Base-by-base conservation (phyloP, 2,888 invertebrate genomes). In the Pediacus dermestoides region DNA sequence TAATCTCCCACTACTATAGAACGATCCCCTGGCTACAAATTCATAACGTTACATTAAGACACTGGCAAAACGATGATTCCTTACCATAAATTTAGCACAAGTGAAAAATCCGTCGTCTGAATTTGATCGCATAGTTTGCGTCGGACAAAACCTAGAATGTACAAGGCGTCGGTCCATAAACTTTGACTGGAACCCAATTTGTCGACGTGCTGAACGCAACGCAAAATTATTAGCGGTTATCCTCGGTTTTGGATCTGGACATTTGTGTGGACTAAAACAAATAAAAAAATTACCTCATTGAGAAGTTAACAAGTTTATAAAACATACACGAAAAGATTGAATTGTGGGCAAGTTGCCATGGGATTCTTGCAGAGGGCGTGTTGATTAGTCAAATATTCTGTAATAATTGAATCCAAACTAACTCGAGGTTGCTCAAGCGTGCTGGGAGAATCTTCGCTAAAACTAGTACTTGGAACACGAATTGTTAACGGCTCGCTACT, bases 341-440 rank as follows among this genome's bases (percentile, higher is more conserved):
- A 97, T 63, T 92, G 91, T 0, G 97, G 96, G 70, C 96, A 97
- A 0, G 94, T 95, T 16, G 90, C 88, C 73, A 99, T 93, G 0
- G 99, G 99, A 70, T 96, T 93, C 71, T 89, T 90, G 74, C 99
- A 99, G 4, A 92, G 73, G n/a, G 95, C 87, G 72, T 99, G 99
- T 69, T 99, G 97, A 72, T 94, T 93, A 55, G 93, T 87, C 34
- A 97, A 76, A 72, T 96, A 97, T 69, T 96, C 95, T 0, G 91
- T 94, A 48, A 97, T 90, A 60, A 99, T 95, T 26, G 88, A 86
- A 67, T 93, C 89, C 13, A 97, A 73, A 0, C 88, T 85, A 37
- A 84, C 80, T 4, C 77, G 64, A 4, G 70, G 68, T 31, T 56
- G 57, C 33, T 63, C 61, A 28, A 66, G 68, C 1, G 46, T 30